Evolutionary conservation across 1,140 invertebrate genomes (phyloP), one percentile per base, ranked within the genome.

Genomic region (Elysia chlorotica): DNA sequence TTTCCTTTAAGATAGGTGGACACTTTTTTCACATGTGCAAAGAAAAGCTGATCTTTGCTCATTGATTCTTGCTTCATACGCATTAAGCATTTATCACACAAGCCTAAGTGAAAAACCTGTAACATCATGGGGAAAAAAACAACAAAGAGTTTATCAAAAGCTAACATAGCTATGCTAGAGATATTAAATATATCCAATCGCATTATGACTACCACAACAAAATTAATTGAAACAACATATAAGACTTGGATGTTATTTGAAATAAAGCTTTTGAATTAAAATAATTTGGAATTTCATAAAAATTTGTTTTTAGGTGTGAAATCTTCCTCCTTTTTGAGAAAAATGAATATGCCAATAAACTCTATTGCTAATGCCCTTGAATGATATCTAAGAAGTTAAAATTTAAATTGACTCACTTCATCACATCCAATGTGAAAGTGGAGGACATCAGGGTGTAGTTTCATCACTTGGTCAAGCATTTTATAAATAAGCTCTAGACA

Each of bases 401-500:
- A n/a, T n/a, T n/a, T n/a, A n/a, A 4, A 63, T 25, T 14, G 21
- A 3, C 54, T 59, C 31, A 88, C 88, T 81, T 92, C 91, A 86
- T 92, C 91, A 82, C 89, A 91, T 21, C 91, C 91, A 75, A 92
- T 91, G 79, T 92, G 91, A 28, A 92, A 85, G 74, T 83, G 88
- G 35, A 83, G 82, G 1, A 85, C 76, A 14, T 86, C 83, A 17
- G 87, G 86, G 81, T 89, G 90, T 23, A 91, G 25, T 21, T 71
- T 83, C 80, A 92, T 84, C 5, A 92, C 92, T 89, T 99, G 96
- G 80, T 93, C 91, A 25, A 98, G 90, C 91, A 98, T 93, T 73
- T 92, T 88, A 74, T 90, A 88, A 17, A 98, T 87, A 17, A 97
- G 88, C 17, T 89, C 85, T 41, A 93, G 81, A 0, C 94, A 94